Evolutionary conservation across 2,113 vertebrate genomes (phyloP).

Genomic region (Riparia riparia): DNA sequence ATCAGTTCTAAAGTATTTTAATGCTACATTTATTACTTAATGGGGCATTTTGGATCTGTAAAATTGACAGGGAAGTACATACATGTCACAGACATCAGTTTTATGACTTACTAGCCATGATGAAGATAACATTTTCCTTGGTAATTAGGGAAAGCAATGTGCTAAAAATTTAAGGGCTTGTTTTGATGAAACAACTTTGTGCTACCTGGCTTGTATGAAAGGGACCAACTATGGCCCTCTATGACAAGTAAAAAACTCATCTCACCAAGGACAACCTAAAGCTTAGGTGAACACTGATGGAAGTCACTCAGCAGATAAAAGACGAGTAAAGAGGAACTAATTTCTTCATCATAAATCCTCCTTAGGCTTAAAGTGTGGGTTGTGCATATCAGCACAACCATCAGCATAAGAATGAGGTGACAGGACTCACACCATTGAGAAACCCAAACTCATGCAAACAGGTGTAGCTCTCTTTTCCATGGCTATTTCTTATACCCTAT

Average conservation of each 20-base stretch:
- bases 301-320: not conserved
- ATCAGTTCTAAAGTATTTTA: not conserved
- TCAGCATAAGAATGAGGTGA: not conserved
- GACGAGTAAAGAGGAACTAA: not conserved
- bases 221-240: fast-evolving
- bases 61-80: not conserved
- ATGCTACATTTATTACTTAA: not conserved
- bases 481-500: not conserved
- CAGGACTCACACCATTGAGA: not conserved
- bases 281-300: not conserved
- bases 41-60: not conserved
- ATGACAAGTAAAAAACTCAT: not conserved
- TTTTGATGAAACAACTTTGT: not conserved
- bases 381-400: not conserved
- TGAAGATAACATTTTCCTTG: not conserved
- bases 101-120: not conserved
- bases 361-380: not conserved
- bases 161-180: not conserved
- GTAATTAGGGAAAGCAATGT: not conserved
- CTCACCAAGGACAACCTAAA: not conserved
- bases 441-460: not conserved
- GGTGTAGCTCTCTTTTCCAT: not conserved
- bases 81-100: not conserved
- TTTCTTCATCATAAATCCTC: not conserved
- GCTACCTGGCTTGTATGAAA: not conserved